phyloP scores from a whole-genome alignment of 2,888 invertebrate species.

The Orthosia gracilis region DNA sequence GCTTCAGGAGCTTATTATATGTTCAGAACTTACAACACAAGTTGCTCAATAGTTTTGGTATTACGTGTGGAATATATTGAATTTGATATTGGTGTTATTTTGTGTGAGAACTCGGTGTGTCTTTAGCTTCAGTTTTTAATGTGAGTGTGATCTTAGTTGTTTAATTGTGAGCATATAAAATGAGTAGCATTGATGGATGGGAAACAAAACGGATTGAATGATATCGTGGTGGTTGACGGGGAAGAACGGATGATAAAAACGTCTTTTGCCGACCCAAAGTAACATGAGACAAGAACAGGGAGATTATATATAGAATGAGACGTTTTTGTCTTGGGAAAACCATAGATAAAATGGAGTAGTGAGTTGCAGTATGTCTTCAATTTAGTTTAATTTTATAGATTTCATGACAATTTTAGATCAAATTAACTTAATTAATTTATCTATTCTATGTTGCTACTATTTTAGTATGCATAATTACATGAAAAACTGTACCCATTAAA shows the following conservation, averaged over 20 bases:
- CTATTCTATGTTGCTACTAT: not conserved
- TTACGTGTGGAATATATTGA: not conserved
- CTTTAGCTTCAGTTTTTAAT: not conserved
- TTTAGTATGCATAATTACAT: not conserved
- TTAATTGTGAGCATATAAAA: not conserved
- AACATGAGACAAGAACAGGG: too few relatives aligned
- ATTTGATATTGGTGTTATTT: not conserved
- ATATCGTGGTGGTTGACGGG: too few relatives aligned
- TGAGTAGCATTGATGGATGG: not conserved
- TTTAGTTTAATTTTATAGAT: too few relatives aligned
- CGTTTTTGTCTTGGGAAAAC: not conserved
- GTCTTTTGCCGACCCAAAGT: too few relatives aligned
- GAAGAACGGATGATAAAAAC: too few relatives aligned
- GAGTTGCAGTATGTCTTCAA: too few relatives aligned
- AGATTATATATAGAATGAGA: too few relatives aligned
- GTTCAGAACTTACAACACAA: not conserved
- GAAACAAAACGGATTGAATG: too few relatives aligned
- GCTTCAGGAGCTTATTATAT: conserved; percentile 31
- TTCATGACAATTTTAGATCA: too few relatives aligned
- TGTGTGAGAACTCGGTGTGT: not conserved
- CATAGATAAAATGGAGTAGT: too few relatives aligned
- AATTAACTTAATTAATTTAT: too few relatives aligned
- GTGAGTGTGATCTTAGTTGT: not conserved
- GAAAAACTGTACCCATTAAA: too few relatives aligned
- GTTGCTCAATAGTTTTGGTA: conserved; percentile 11